A percentile compares a stretch with the other conserved stretches of the same genome.
phyloP scores from a whole-genome alignment of 2,113 vertebrate species.

The Neopipo cinnamomea region DNA sequence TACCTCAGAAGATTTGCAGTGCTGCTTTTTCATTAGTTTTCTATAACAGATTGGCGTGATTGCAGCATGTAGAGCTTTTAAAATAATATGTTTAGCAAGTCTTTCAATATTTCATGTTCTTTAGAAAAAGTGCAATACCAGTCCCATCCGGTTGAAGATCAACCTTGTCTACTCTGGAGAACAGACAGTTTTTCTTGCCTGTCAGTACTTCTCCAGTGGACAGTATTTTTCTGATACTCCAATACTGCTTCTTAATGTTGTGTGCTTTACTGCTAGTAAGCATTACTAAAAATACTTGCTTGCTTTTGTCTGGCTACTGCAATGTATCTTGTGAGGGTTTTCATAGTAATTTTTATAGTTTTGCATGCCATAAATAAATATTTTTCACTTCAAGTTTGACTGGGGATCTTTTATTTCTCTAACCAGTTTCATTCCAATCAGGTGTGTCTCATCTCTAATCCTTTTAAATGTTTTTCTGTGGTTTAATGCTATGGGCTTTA shows the following conservation, averaged over 20 bases:
- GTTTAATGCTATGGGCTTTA: background rate
- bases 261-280: constrained; percentile 52
- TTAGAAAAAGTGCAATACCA: background rate
- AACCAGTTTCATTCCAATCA: constrained; percentile 55
- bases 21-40: background rate
- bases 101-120: background rate
- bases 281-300: constrained; percentile 55
- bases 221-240: constrained; percentile 25
- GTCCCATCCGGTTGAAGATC: constrained; percentile 48
- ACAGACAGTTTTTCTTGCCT: constrained; percentile 40
- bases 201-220: constrained; percentile 33
- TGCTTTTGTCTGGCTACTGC: constrained; percentile 57
- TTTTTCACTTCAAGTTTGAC: constrained; percentile 64
- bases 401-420: constrained; percentile 62
- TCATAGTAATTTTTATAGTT: constrained; percentile 56
- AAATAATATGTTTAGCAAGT: background rate
- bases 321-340: constrained; percentile 60
- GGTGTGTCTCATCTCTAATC: constrained; percentile 41
- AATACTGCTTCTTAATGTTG: constrained; percentile 21
- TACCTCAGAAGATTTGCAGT: background rate
- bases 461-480: constrained; percentile 6
- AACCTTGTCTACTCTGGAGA: constrained; percentile 58
- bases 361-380: constrained; percentile 69
- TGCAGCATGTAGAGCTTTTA: background rate
- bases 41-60: background rate